Base-by-base conservation (phyloP, 1,140 invertebrate species). In the Theocolax elegans region DNA sequence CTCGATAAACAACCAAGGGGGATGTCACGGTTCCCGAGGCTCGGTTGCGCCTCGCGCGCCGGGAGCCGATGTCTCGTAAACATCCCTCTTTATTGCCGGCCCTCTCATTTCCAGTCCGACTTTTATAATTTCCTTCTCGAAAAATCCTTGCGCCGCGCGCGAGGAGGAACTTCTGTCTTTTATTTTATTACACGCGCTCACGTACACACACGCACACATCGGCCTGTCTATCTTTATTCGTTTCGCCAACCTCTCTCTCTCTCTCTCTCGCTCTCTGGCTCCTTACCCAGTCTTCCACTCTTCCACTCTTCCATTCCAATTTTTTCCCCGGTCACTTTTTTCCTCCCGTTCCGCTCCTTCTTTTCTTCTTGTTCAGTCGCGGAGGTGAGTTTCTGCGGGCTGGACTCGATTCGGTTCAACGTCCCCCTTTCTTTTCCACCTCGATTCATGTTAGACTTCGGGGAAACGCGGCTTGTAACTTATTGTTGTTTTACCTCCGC, bases 1-100 rank as follows among this genome's bases (percentile, higher is more conserved):
- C 77, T 79, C 80, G 79, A 83, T 83, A 83, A 83, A 82, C 81
- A 82, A 83, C 75, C 67, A 65, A 75, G 73, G 72, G 70, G 64
- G 72, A 65, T 74, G 72, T 72, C 62, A 68, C 63, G 67, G 59
- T 54, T 68, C 51, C 51, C 68, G 68, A 63, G 63, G 53, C 29
- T 58, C 53, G 53, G 40, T 29, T n/a, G 53, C 74, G 75, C 72
- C 72, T 29, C 76, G 76, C 72, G 72, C 71, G 70, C 73, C 75
- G 73, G 77, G 75, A 79, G 79, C 76, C 74, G 70, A 71, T 79
- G 77, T 80, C 81, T 78, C 81, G 74, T 83, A 83, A 81, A 83
- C 77, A 78, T 80, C 78, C 76, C 77, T 79, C 73, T 83, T 83
- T 83, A 83, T 80, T 76, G 75, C 76, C 74, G 75, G 74, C 75